These are phyloP conservation scores for Protophormia terraenovae DNA, from an alignment of 2,888 invertebrate genomes.

Conservation along the genomic window DNA sequence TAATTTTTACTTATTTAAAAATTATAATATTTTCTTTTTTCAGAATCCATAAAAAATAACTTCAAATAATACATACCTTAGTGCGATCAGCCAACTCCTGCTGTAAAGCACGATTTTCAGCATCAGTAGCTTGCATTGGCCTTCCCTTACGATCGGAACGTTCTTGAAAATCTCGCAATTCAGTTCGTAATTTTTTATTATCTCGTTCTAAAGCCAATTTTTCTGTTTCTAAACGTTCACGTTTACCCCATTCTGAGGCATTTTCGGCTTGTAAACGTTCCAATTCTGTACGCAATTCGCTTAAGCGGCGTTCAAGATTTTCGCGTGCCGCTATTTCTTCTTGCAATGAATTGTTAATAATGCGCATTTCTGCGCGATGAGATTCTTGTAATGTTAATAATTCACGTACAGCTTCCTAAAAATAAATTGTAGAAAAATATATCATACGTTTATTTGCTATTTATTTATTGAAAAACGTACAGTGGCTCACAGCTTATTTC, in stretches of 20 bases:
- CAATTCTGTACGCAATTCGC: slow-evolving; percentile 88
- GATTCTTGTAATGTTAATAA: slow-evolving; percentile 85
- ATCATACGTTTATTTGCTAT: too few relatives aligned
- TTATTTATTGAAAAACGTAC: too few relatives aligned
- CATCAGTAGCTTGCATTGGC: slow-evolving; percentile 85
- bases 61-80: slow-evolving; percentile 82
- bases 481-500: too few relatives aligned
- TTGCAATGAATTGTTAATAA: slow-evolving; percentile 82
- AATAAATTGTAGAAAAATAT: too few relatives aligned
- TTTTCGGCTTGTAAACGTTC: slow-evolving; percentile 95
- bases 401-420: slow-evolving; percentile 85
- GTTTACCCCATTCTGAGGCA: slow-evolving; percentile 95
- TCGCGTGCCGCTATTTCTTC: slow-evolving; percentile 87
- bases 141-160: slow-evolving; percentile 86
- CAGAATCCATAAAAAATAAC: background rate
- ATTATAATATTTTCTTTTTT: too few relatives aligned
- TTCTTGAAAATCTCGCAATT: slow-evolving; percentile 86
- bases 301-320: slow-evolving; percentile 87
- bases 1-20: background rate
- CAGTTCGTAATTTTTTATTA: slow-evolving; percentile 89
- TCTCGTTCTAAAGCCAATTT: slow-evolving; percentile 93
- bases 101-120: slow-evolving; percentile 85
- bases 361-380: slow-evolving; percentile 86
- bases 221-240: slow-evolving; percentile 94
- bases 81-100: slow-evolving; percentile 86